phyloP scores from a whole-genome alignment of 2,113 vertebrate genomes.

The Silurus asotus region DNA sequence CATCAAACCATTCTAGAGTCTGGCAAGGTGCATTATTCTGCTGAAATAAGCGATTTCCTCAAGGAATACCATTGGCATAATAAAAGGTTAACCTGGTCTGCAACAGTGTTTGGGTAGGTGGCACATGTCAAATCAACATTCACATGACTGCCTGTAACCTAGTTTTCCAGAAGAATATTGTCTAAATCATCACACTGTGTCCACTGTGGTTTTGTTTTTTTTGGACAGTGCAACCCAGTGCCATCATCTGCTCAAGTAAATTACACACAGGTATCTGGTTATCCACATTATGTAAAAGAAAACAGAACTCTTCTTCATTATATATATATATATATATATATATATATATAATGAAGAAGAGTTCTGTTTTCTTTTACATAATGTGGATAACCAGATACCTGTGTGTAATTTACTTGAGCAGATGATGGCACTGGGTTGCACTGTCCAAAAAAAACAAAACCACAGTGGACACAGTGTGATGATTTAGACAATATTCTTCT shows the following conservation, averaged over 20 bases:
- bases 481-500: background rate
- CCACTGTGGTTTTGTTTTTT: background rate
- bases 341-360: no score
- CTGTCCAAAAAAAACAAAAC: background rate
- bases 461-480: background rate
- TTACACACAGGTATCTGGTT: background rate
- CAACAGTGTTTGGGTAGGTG: background rate
- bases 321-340: no score
- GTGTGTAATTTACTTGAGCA: background rate
- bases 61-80: background rate
- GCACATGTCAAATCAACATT: slow-evolving; percentile 11
- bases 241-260: background rate
- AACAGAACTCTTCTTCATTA: background rate
- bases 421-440: background rate
- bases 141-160: background rate
- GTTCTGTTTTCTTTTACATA: background rate
- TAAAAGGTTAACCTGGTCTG: background rate
- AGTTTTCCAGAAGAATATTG: background rate
- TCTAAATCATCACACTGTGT: background rate
- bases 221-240: background rate
- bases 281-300: background rate
- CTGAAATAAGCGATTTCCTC: background rate
- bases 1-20: background rate
- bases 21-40: background rate
- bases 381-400: background rate